Percentiles rank a stretch among this genome's conserved stretches.
Conservation (phyloP, 2,888 invertebrate genomes). For the Lasiommata megera region DNA sequence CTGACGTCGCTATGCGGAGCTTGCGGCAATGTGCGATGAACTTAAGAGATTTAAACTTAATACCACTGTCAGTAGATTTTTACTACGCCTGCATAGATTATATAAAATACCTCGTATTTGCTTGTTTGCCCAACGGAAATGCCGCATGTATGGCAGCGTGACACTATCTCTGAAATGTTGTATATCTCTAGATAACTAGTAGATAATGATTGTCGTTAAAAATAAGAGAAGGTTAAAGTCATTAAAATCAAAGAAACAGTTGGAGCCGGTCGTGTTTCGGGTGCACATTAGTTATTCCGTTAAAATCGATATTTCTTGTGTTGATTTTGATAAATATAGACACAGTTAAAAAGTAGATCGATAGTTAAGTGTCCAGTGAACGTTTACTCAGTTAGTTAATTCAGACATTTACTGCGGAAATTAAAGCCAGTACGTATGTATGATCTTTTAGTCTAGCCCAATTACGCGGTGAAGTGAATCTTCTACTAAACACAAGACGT, state of each 20-base stretch:
- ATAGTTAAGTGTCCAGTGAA: too few species aligned
- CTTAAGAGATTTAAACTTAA: conserved; percentile 5
- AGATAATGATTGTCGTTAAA: conserved; percentile 15
- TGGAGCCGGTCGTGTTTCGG: conserved; percentile 10
- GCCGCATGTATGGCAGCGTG: conserved; percentile 14
- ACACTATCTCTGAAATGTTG: conserved; percentile 19
- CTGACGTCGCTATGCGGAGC: not conserved
- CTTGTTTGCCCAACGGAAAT: conserved; percentile 19
- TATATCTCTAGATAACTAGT: conserved; percentile 19
- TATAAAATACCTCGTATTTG: conserved; percentile 16
- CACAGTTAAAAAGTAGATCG: not conserved
- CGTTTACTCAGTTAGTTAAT: too few species aligned
- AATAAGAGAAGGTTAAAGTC: conserved; percentile 13
- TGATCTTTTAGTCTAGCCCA: too few species aligned
- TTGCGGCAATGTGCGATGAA: not conserved
- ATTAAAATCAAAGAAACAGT: conserved; percentile 8
- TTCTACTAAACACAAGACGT: too few species aligned
- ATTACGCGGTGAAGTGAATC: too few species aligned
- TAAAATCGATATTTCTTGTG: too few species aligned
- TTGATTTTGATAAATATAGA: not conserved
- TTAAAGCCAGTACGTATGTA: too few species aligned
- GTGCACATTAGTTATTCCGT: not conserved
- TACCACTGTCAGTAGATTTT: not conserved
- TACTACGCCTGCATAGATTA: conserved; percentile 15
- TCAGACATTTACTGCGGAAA: too few species aligned